These are phyloP conservation scores for Philereme transversata DNA, from an alignment of 2,888 invertebrate genomes.

Conservation along the genomic window DNA sequence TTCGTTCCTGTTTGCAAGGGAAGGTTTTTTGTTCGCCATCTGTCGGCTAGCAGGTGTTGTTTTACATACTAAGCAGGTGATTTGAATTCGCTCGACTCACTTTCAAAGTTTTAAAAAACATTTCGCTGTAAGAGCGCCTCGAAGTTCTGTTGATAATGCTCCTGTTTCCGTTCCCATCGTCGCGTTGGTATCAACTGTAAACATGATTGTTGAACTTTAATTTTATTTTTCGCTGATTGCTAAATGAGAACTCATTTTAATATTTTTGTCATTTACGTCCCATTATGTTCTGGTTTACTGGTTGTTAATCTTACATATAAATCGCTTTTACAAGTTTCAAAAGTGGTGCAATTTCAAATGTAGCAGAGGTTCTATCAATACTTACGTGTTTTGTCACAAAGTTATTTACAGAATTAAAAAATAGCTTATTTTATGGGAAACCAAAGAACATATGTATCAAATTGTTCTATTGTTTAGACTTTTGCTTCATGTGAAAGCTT, in stretches of 20 bases:
- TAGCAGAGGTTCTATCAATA: no score
- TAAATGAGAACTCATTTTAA: conserved; percentile 8
- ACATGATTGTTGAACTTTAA: neutral
- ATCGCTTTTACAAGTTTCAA: neutral
- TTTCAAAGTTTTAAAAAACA: conserved; percentile 37
- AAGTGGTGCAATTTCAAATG: neutral
- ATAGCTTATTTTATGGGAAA: neutral
- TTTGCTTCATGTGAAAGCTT: conserved; percentile 11
- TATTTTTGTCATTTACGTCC: neutral
- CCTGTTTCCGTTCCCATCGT: conserved; percentile 29
- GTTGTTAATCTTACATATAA: neutral
- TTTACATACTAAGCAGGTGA: conserved; percentile 79
- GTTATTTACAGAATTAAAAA: no score
- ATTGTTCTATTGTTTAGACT: conserved; percentile 13
- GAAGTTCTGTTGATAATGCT: conserved; percentile 16
- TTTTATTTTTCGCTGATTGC: conserved; percentile 1
- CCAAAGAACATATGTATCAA: conserved; percentile 1
- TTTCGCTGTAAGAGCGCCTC: conserved; percentile 38
- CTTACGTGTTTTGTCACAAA: neutral
- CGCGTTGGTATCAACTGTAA: neutral
- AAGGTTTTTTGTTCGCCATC: conserved; percentile 69
- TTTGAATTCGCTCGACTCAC: conserved; percentile 66
- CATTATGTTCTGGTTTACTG: conserved; percentile 2
- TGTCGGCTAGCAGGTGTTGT: conserved; percentile 75
- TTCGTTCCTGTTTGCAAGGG: conserved; percentile 51